Evolutionary conservation across 2,888 invertebrate genomes (phyloP), one percentile per base, ranked within the genome.

Genomic region (Amphipoea lucens): DNA sequence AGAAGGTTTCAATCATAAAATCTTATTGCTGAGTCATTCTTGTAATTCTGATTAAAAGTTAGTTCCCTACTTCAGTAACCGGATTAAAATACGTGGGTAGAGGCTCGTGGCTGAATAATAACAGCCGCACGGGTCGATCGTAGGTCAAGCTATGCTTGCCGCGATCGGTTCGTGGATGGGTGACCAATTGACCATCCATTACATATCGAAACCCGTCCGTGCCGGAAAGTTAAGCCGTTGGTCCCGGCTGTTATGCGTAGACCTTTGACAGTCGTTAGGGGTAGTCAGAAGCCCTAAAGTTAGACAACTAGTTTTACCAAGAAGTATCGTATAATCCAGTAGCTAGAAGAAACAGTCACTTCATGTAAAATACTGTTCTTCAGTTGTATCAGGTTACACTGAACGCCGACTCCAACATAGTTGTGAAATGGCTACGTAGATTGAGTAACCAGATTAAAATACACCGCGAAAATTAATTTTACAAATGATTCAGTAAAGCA

Each of bases 1-100:
- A 81, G 85, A 88, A 86, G 82, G 77, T 82, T 90, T 91, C 86
- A 88, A 90, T 88, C 88, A 89, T 91, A 87, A 90, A 90, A 91
- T 84, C 79, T 90, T 91, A 90, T 87, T 79, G 83, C 78, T 81
- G 11, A 70, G 83, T 79, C 80, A 80, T 82, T 85, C 82, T 79
- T 83, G 78, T 89, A 85, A 87, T 90, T 83, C 82, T 88, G 88
- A 88, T 90, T 90, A 86, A 89, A 90, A 90, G 85, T 60, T 45
- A 87, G 82, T 84, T 85, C 80, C 79, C 76, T 86, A 70, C 74
- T 54, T 71, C 65, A 71, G 78, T 83, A 83, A 88, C 80, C 78
- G 70, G 84, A 89, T 90, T 85, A 86, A 86, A 85, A 79, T 71
- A 79, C 45, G 12, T 48, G 4, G 12, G 12, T 0, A 12, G 6